A percentile compares a stretch with the other conserved stretches of the same genome.
Conservation (phyloP, 2,113 vertebrate genomes). For the Paratilapia polleni region DNA sequence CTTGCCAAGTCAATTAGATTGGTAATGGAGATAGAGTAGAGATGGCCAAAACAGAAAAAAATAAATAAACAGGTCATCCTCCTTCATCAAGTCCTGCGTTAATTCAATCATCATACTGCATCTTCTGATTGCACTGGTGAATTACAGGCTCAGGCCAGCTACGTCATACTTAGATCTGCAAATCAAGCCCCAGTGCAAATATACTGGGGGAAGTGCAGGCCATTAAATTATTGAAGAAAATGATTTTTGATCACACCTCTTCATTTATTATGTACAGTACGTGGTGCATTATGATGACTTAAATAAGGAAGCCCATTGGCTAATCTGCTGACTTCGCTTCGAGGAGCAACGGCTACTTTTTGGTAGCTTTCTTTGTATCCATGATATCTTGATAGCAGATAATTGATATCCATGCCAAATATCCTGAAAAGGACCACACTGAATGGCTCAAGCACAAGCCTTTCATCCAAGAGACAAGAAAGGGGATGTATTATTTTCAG, state of each 20-base stretch:
- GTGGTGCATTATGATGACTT: not conserved
- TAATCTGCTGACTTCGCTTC: too few relatives aligned
- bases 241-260: not conserved
- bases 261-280: not conserved
- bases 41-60: conserved; percentile 23
- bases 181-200: not conserved
- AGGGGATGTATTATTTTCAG: not conserved
- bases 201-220: not conserved
- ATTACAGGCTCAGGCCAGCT: conserved; percentile 5
- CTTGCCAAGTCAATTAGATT: conserved; percentile 60
- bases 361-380: not conserved
- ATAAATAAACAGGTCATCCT: conserved; percentile 46
- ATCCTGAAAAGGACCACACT: not conserved
- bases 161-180: not conserved
- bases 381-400: not conserved
- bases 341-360: not conserved
- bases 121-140: conserved; percentile 52
- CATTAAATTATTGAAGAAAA: conserved; percentile 1
- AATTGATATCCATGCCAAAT: not conserved
- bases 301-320: not conserved
- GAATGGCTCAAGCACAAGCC: not conserved
- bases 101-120: conserved; percentile 62
- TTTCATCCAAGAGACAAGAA: not conserved
- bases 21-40: conserved; percentile 37
- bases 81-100: conserved; percentile 38